phyloP scores from a whole-genome alignment of 1,140 invertebrate species.

The Doryteuthis pealeii region DNA sequence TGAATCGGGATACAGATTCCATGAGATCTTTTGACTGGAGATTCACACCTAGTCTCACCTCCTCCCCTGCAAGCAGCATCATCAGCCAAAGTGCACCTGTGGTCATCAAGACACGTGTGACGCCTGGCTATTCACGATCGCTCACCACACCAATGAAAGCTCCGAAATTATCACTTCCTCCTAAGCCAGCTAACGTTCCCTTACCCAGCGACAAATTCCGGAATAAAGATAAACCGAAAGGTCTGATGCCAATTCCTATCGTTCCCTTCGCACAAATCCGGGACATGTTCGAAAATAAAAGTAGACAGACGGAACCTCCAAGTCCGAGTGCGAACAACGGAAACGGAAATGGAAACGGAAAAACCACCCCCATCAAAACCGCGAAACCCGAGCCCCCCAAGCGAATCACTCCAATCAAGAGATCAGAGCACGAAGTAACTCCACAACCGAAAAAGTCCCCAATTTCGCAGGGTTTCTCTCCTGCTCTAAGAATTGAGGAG shows the following conservation, averaged over 20 bases:
- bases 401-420: not conserved
- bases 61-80: constrained; percentile 48
- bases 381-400: constrained; percentile 2
- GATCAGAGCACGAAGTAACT: not conserved
- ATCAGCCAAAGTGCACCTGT: constrained; percentile 35
- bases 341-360: not conserved
- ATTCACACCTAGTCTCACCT: constrained; percentile 38
- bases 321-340: not conserved
- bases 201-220: constrained; percentile 50
- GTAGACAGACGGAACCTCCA: not conserved
- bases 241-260: constrained; percentile 50
- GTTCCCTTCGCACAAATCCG: constrained; percentile 51
- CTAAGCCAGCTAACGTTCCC: constrained; percentile 24
- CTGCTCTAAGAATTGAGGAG: not conserved
- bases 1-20: constrained; percentile 43
- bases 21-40: constrained; percentile 38
- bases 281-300: constrained; percentile 51
- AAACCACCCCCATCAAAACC: not conserved
- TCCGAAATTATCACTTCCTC: constrained; percentile 28
- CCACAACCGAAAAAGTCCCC: not conserved
- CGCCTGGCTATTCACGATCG: constrained; percentile 35
- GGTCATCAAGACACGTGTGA: constrained; percentile 49
- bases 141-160: constrained; percentile 30
- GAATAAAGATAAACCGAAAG: constrained; percentile 45
- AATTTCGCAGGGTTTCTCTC: not conserved